Conservation (phyloP, 53 echinoderm and acorn worm genomes). For the Stichopus horrens region DNA sequence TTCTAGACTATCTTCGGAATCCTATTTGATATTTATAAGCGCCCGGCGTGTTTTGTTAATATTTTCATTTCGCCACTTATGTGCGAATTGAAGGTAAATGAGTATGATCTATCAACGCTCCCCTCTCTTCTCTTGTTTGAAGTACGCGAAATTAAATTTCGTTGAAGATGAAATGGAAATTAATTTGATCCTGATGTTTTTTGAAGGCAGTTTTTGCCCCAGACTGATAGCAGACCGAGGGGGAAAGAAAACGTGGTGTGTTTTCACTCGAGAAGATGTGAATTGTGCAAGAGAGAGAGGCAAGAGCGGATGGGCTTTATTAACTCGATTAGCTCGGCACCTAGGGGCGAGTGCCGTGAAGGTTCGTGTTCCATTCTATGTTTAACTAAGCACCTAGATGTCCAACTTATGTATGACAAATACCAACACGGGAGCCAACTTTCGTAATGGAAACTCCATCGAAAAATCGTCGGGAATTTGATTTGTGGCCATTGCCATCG, state of each 20-base stretch:
- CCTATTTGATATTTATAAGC: slow-evolving; percentile 46
- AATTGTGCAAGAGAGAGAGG: slow-evolving; percentile 31
- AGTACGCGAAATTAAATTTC: slow-evolving; percentile 51
- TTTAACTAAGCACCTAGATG: slow-evolving; percentile 45
- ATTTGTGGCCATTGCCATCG: slow-evolving; percentile 43
- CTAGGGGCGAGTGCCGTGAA: slow-evolving; percentile 26
- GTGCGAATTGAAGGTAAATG: slow-evolving; percentile 45
- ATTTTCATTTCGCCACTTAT: slow-evolving; percentile 55
- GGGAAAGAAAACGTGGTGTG: slow-evolving; percentile 40
- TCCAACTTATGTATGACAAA: slow-evolving; percentile 47
- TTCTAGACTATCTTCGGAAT: slow-evolving; percentile 38
- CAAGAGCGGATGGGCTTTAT: slow-evolving; percentile 10
- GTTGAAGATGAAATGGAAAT: slow-evolving; percentile 53
- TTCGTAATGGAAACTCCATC: slow-evolving; percentile 31
- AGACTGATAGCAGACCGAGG: slow-evolving; percentile 34
- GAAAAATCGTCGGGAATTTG: slow-evolving; percentile 43
- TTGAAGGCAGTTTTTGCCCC: slow-evolving; percentile 47
- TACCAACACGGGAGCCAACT: slow-evolving; percentile 39
- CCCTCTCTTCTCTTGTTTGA: slow-evolving; percentile 41
- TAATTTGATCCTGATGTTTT: slow-evolving; percentile 55
- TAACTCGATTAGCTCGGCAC: slow-evolving; percentile 45
- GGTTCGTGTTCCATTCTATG: slow-evolving; percentile 49
- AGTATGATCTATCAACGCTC: slow-evolving; percentile 31
- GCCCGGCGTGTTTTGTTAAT: slow-evolving; percentile 41
- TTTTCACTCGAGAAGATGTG: slow-evolving; percentile 41